Conservation (phyloP, 2,797 vertebrate species). For the Karalla daura region DNA sequence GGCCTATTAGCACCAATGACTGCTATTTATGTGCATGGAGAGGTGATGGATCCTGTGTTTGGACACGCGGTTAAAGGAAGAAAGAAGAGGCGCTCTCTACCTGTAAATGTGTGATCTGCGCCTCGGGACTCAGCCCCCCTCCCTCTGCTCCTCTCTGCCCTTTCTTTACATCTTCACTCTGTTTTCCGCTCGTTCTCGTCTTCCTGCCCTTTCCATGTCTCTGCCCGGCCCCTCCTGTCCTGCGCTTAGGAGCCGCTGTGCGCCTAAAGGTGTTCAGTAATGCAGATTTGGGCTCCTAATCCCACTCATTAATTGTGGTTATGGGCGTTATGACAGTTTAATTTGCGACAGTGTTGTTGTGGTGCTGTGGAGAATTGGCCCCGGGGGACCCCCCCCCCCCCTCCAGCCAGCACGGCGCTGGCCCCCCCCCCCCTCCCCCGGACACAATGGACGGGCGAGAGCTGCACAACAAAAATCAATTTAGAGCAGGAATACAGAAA, state of each 20-base stretch:
- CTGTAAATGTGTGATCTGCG: too few species aligned
- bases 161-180: conserved; percentile 36
- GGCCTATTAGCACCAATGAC: conserved; percentile 50
- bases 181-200: conserved; percentile 19
- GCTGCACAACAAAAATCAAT: conserved; percentile 81
- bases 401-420: conserved; percentile 66
- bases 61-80: conserved; percentile 21
- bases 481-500: conserved; percentile 76
- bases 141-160: conserved; percentile 28
- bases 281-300: conserved; percentile 80
- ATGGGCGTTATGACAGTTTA: conserved; percentile 84
- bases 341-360: conserved; percentile 79
- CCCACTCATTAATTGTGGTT: conserved; percentile 83
- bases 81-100: conserved; percentile 33
- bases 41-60: conserved; percentile 47
- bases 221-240: neutral
- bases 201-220: conserved; percentile 13
- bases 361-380: conserved; percentile 78
- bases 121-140: conserved; percentile 18
- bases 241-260: conserved; percentile 63
- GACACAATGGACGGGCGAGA: conserved; percentile 75
- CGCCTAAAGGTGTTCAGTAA: conserved; percentile 76
- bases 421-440: conserved; percentile 67
- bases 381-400: conserved; percentile 73
- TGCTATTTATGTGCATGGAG: conserved; percentile 39